Evolutionary conservation across 2,797 vertebrate species (phyloP), one percentile per base, ranked within the genome.

Genomic region (Cirrhinus mrigala): DNA sequence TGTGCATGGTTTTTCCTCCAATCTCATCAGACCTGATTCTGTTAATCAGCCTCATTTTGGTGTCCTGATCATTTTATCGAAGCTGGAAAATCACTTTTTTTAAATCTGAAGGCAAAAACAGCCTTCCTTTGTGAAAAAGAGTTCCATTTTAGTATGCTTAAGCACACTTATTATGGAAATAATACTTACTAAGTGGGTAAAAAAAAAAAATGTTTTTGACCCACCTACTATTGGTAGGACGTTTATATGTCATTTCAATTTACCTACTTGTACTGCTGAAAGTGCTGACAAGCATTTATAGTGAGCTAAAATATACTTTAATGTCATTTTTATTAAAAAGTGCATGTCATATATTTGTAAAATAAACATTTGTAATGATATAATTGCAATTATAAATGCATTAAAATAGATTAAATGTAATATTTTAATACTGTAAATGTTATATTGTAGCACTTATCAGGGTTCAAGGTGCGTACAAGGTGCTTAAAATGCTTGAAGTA

Each of bases 1-100:
- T 85, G 40, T 85, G 83, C 83, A 85, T 85, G 83, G 0, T n/a
- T 33, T 84, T 58, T n/a, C 11, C n/a, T 94, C 93, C 90, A 92
- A 85, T 37, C 80, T 52, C 46, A 85, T 52, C 87, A 89, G 80
- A 84, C 52, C 69, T 89, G 85, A 91, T 93, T 89, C 62, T 88
- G 22, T 90, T 88, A 74, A 79, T 58, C 89, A 37, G 27, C 37
- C n/a, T 79, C 40, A 33, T 62, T 68, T 69, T 70, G 58, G 71
- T 79, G 37, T 84, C 33, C 11, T 62, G 66, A 79, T 71, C 33
- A 29, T 64, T 62, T 62, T 24, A 14, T 62, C 12, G 15, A 29
- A 0, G 5, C 14, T 62, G 16, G 60, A 27, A 54, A 71, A 60
- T 27, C 37, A 52, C 16, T 22, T 70, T 20, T 16, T n/a, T 40